Evolutionary conservation across 2,113 vertebrate species (phyloP).

Genomic region (Sorex araneus): DNA sequence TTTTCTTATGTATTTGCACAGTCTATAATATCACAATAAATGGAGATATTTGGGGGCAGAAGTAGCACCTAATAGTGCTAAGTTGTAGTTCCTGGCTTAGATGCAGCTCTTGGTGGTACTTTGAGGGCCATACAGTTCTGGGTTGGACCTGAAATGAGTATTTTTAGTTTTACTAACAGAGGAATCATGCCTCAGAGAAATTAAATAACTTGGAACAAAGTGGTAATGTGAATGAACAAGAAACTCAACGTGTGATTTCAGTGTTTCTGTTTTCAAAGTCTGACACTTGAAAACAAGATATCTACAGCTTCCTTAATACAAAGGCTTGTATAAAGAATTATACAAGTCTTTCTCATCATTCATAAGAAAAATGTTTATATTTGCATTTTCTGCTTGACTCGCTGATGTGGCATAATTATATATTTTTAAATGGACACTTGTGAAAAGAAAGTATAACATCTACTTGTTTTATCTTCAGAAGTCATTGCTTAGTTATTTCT

Average conservation of each 20-base stretch:
- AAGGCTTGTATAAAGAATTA: no score
- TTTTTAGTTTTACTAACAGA: conserved; percentile 5
- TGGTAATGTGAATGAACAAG: neutral
- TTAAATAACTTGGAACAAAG: conserved; percentile 29
- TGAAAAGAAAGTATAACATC: neutral
- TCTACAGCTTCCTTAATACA: neutral
- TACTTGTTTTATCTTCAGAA: conserved; percentile 18
- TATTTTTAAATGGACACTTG: conserved; percentile 30
- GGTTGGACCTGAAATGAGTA: neutral
- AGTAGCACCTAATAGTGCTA: no score
- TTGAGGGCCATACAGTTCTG: neutral
- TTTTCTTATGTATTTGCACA: neutral
- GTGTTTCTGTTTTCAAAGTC: conserved; percentile 31
- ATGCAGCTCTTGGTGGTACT: neutral
- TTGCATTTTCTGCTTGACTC: conserved; percentile 17
- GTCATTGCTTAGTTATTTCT: conserved; percentile 27
- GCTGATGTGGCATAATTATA: conserved; percentile 30
- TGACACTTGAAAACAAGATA: neutral
- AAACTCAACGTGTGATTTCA: neutral
- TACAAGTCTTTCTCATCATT: neutral
- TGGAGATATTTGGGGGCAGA: neutral
- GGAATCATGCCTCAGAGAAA: neutral
- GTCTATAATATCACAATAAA: neutral
- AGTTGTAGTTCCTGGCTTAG: no score
- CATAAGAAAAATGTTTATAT: conserved; percentile 34